These are phyloP conservation scores for Lepidonotus clava DNA, from an alignment of 2,888 invertebrate species.

Conservation along the genomic window DNA sequence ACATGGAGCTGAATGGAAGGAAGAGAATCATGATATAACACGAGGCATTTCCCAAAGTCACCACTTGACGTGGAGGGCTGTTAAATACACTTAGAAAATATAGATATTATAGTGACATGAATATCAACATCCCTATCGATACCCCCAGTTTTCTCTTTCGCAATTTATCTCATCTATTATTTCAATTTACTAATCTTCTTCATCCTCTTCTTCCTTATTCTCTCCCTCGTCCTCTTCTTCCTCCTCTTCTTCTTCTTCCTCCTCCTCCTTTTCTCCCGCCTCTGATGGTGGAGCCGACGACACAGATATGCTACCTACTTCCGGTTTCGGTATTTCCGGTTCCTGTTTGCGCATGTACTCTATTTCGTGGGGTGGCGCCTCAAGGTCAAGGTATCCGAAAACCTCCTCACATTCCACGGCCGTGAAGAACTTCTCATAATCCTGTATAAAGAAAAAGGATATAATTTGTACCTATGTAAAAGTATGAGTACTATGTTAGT, in stretches of 20 bases:
- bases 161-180: not conserved
- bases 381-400: slow-evolving; percentile 62
- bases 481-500: not conserved
- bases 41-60: no score
- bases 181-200: no score
- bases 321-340: not conserved
- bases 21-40: no score
- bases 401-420: slow-evolving; percentile 63
- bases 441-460: slow-evolving; percentile 53
- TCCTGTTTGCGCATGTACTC: slow-evolving; percentile 57
- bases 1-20: no score
- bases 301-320: not conserved
- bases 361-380: slow-evolving; percentile 60
- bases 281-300: not conserved
- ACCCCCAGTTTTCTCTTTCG: not conserved
- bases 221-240: slow-evolving; percentile 22
- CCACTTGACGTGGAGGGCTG: no score
- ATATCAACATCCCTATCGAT: not conserved
- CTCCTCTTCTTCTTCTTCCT: not conserved
- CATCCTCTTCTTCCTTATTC: not conserved
- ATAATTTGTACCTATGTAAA: not conserved
- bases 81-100: no score
- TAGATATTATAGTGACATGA: no score
- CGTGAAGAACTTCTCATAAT: slow-evolving; percentile 63
- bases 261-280: slow-evolving; percentile 39